A percentile compares a stretch with the other conserved stretches of the same genome.
phyloP scores from a whole-genome alignment of 2,888 invertebrate genomes.

The Leptopterna dolabrata region DNA sequence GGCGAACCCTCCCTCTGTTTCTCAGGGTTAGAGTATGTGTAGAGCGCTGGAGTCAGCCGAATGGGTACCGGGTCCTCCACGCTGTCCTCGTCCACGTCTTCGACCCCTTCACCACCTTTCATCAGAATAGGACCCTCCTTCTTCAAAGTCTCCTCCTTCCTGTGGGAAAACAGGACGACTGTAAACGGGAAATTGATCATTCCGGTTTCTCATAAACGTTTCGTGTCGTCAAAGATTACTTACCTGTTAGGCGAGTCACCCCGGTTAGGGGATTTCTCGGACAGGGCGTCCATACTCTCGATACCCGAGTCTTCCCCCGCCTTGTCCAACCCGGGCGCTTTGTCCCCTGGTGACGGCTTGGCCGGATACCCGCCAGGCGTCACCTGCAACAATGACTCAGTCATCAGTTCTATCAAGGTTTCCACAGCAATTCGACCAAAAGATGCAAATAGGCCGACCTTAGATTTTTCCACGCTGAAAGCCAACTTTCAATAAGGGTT shows the following conservation, averaged over 20 bases:
- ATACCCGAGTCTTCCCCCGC: conserved; percentile 77
- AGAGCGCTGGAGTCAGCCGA: conserved; percentile 78
- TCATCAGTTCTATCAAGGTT: neutral
- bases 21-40: conserved; percentile 82
- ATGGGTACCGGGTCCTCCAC: conserved; percentile 76
- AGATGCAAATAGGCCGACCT: no score
- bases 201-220: no score
- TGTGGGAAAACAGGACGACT: conserved; percentile 60
- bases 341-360: conserved; percentile 42
- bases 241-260: conserved; percentile 67
- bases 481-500: no score
- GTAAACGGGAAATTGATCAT: neutral
- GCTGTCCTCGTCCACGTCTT: conserved; percentile 53
- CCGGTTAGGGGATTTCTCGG: conserved; percentile 91
- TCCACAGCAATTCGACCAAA: no score
- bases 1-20: conserved; percentile 54
- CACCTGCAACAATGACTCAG: conserved; percentile 23
- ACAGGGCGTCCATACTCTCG: conserved; percentile 93
- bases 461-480: no score
- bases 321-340: conserved; percentile 32
- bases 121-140: conserved; percentile 55
- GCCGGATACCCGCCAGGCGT: conserved; percentile 49
- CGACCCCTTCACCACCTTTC: conserved; percentile 26
- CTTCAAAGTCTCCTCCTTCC: conserved; percentile 65
- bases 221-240: no score